Evolutionary conservation across 2,797 vertebrate genomes (phyloP).

Genomic region (Peromyscus attwateri): DNA sequence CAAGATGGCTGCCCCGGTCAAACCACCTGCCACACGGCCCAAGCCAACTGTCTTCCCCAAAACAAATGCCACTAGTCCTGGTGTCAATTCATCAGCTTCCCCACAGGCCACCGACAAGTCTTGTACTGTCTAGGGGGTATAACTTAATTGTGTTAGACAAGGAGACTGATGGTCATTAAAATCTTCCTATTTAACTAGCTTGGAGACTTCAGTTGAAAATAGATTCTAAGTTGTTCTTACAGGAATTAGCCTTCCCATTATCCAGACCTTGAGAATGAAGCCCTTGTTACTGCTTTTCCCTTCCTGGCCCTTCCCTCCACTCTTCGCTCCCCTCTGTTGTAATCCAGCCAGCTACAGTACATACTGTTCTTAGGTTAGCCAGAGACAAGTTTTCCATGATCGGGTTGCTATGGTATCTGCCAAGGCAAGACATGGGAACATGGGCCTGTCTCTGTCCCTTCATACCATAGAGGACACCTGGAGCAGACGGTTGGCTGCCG

Average conservation of each 20-base stretch:
- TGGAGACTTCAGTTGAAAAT: conserved; percentile 82
- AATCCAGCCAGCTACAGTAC: conserved; percentile 64
- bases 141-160: conserved; percentile 63
- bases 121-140: conserved; percentile 93
- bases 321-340: conserved; percentile 34
- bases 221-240: conserved; percentile 82
- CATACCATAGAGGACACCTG: conserved; percentile 66
- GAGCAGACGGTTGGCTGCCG: conserved; percentile 59
- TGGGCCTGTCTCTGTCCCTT: conserved; percentile 64
- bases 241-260: conserved; percentile 79
- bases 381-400: conserved; percentile 12
- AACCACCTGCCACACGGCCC: conserved; percentile 94
- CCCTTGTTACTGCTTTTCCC: conserved; percentile 57
- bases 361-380: conserved; percentile 65
- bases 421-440: conserved; percentile 61
- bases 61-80: conserved; percentile 89
- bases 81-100: conserved; percentile 92
- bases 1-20: conserved; percentile 88
- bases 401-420: conserved; percentile 83
- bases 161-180: conserved; percentile 72
- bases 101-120: conserved; percentile 95
- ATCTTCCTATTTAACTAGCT: conserved; percentile 82
- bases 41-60: conserved; percentile 97
- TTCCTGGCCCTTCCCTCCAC: conserved; percentile 38
- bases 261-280: conserved; percentile 69